phyloP scores from a whole-genome alignment of 2,113 vertebrate genomes.

The Oryctolagus cuniculus region DNA sequence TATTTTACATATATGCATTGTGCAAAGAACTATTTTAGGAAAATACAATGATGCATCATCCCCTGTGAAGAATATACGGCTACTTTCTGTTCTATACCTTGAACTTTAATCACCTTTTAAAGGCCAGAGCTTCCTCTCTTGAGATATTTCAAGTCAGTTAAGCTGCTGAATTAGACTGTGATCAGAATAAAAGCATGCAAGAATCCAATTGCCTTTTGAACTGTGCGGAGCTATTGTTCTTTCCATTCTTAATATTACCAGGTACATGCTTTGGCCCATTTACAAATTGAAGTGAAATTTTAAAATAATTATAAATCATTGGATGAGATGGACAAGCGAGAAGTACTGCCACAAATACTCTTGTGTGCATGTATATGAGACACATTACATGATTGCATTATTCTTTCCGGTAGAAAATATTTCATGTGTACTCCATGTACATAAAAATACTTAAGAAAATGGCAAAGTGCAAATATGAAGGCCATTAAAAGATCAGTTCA shows the following conservation, averaged over 20 bases:
- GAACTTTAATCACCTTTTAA: conserved; percentile 58
- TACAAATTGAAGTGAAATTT: conserved; percentile 43
- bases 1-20: background rate
- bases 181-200: conserved; percentile 41
- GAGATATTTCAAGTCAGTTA: background rate
- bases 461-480: conserved; percentile 55
- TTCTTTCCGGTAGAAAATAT: conserved; percentile 49
- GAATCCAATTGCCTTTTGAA: conserved; percentile 9
- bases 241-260: background rate
- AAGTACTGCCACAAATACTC: background rate
- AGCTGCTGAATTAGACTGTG: conserved; percentile 49
- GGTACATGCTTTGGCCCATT: background rate
- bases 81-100: background rate
- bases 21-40: background rate
- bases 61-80: background rate
- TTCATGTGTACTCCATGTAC: background rate
- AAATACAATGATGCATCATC: background rate
- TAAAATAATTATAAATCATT: conserved; percentile 8
- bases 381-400: background rate
- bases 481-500: conserved; percentile 75
- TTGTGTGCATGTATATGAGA: background rate
- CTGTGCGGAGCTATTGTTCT: background rate
- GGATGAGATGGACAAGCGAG: background rate
- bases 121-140: background rate
- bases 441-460: conserved; percentile 22